Conservation (phyloP, 2,888 invertebrate species). For the Melanargia galathea region DNA sequence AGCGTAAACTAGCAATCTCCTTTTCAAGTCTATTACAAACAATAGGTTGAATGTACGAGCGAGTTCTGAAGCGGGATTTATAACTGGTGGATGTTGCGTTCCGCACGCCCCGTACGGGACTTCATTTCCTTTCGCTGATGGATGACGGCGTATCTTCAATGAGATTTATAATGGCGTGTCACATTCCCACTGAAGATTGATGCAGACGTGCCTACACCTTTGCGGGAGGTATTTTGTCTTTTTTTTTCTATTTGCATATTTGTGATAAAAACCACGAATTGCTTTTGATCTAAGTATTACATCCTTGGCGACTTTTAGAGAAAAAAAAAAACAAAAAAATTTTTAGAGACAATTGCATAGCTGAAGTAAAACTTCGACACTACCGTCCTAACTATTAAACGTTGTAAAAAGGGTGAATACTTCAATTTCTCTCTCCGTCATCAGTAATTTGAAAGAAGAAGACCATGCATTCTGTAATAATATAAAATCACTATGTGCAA, state of each 20-base stretch:
- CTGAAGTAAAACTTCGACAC: no score
- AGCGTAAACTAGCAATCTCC: conserved; percentile 17
- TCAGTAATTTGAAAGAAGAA: no score
- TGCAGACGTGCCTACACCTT: conserved; percentile 42
- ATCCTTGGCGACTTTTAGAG: neutral
- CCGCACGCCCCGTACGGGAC: conserved; percentile 49
- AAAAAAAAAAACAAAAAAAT: no score
- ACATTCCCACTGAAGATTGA: conserved; percentile 61
- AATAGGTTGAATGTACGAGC: conserved; percentile 11
- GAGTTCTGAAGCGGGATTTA: conserved; percentile 31
- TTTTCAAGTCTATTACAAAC: conserved; percentile 14
- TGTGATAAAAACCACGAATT: conserved; percentile 13
- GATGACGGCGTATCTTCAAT: conserved; percentile 78
- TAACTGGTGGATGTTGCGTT: conserved; percentile 34
- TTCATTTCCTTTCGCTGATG: conserved; percentile 79
- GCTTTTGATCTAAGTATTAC: conserved; percentile 11
- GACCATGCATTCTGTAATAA: no score
- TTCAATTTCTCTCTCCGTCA: no score
- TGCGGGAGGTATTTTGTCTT: conserved; percentile 21
- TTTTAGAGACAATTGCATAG: no score
- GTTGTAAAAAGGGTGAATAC: no score
- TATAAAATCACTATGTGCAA: no score
- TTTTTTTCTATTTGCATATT: conserved; percentile 23
- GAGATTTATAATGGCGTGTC: conserved; percentile 80
- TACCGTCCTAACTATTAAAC: no score